Conservation (phyloP, 1,140 invertebrate genomes). For the Nymphalis io region DNA sequence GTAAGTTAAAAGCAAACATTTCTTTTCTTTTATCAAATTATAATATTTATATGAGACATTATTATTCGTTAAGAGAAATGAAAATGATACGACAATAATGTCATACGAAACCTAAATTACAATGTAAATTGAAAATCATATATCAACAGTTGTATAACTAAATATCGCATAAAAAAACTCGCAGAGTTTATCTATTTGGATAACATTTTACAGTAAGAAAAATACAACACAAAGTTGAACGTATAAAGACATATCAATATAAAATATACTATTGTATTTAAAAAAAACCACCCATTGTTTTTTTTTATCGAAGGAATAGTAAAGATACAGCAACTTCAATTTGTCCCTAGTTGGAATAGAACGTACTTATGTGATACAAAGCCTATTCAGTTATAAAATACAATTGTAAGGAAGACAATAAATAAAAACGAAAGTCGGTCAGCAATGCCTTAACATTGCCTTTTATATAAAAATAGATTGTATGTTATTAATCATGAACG, state of each 20-base stretch:
- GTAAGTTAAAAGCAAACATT: too few species aligned
- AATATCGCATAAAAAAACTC: too few species aligned
- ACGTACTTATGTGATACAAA: conserved; percentile 7
- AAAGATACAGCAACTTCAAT: neutral
- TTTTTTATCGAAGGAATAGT: neutral
- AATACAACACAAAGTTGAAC: neutral
- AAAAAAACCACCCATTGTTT: neutral
- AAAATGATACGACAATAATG: too few species aligned
- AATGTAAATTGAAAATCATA: too few species aligned
- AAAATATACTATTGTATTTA: too few species aligned
- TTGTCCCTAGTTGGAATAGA: conserved; percentile 21
- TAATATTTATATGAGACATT: too few species aligned
- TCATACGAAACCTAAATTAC: too few species aligned
- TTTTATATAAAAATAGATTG: conserved; percentile 10
- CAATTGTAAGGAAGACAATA: conserved; percentile 29
- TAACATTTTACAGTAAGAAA: neutral
- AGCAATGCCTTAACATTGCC: conserved; percentile 30
- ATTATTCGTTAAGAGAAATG: too few species aligned
- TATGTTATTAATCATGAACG: neutral
- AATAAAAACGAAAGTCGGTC: conserved; percentile 39
- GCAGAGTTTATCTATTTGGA: too few species aligned
- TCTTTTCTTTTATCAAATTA: too few species aligned
- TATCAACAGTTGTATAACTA: too few species aligned
- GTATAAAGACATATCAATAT: neutral
- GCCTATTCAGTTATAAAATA: conserved; percentile 22